Evolutionary conservation across 2,113 vertebrate species (phyloP), one percentile per base, ranked within the genome.

Genomic region (Gnathonemus echidnorhynchus): DNA sequence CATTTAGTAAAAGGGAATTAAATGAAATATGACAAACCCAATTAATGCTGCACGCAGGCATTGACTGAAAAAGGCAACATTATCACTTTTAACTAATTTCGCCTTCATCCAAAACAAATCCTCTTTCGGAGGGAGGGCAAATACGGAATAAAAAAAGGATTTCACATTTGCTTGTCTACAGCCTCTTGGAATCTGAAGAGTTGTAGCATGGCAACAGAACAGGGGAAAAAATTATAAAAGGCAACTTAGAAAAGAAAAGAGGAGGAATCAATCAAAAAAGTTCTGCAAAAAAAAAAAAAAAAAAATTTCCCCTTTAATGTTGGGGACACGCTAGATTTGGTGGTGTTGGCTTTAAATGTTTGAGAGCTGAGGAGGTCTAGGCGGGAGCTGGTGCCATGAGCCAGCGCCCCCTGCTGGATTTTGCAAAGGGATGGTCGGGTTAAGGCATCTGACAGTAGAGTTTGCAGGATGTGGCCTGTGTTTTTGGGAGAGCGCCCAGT

Each of bases 371-470:
- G 11, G 86, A 87, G 48, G 86, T 48, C 9, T 24, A 88, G 56
- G 8, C 1, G 39, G 35, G 17, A 35, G 35, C 46, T n/a, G 27
- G 10, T 27, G 49, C 15, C 13, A 19, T 31, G 52, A 42, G 52
- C 58, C 56, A 56, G 86, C n/a, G 4, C 56, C 87, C 31, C 17
- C 35, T 11, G 35, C 52, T 42, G 35, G 19, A 39, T 3, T 24
- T 39, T 88, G 86, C 88, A 10, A 88, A 92, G 91, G 46, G 50
- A 52, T 35, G 92, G 89, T 91, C 90, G 48, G 94, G 92, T 96
- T 96, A 96, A 96, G 96, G 96, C 96, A 95, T 96, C 92, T 90
- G 92, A 94, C 93, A 93, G 93, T 94, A 94, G 94, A 89, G 52
- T 89, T 90, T 77, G 91, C 66, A 85, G 86, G 70, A 90, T 56